These are phyloP conservation scores for Solea solea DNA, from an alignment of 2,113 vertebrate genomes.

Conservation along the genomic window DNA sequence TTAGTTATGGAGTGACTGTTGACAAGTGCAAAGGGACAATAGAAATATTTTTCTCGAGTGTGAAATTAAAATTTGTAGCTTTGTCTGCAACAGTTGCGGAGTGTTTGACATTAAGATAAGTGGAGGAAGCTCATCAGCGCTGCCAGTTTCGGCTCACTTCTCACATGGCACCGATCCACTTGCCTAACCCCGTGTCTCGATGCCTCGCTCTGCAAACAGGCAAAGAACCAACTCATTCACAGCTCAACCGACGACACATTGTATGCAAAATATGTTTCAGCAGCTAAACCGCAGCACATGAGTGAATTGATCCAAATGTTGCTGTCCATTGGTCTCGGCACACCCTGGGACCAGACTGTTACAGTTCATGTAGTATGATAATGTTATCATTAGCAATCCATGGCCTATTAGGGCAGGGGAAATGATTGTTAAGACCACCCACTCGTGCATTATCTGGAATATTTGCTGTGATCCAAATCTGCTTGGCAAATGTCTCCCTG, in stretches of 20 bases:
- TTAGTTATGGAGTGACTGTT: not conserved
- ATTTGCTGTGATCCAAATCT: constrained; percentile 59
- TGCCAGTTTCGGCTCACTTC: constrained; percentile 48
- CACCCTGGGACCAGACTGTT: constrained; percentile 43
- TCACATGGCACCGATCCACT: constrained; percentile 55
- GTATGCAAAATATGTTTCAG: constrained; percentile 63
- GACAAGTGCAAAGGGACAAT: constrained; percentile 4
- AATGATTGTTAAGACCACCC: constrained; percentile 36
- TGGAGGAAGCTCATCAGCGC: constrained; percentile 25
- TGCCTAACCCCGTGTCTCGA: constrained; percentile 51
- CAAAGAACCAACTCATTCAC: constrained; percentile 50
- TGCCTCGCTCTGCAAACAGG: constrained; percentile 52
- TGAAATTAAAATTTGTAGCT: constrained; percentile 19
- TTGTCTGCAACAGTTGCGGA: constrained; percentile 12
- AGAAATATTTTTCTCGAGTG: constrained; percentile 7
- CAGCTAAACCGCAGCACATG: constrained; percentile 56
- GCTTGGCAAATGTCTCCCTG: constrained; percentile 49
- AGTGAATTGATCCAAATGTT: constrained; percentile 71
- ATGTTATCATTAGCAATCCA: constrained; percentile 59
- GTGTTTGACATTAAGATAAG: constrained; percentile 40
- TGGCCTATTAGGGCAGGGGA: constrained; percentile 29
- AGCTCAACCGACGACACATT: constrained; percentile 42
- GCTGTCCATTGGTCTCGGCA: constrained; percentile 66
- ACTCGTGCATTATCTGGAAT: constrained; percentile 45
- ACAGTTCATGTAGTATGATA: constrained; percentile 41